Evolutionary conservation across 1,140 invertebrate genomes (phyloP).

Genomic region (Drosophila tropicalis): DNA sequence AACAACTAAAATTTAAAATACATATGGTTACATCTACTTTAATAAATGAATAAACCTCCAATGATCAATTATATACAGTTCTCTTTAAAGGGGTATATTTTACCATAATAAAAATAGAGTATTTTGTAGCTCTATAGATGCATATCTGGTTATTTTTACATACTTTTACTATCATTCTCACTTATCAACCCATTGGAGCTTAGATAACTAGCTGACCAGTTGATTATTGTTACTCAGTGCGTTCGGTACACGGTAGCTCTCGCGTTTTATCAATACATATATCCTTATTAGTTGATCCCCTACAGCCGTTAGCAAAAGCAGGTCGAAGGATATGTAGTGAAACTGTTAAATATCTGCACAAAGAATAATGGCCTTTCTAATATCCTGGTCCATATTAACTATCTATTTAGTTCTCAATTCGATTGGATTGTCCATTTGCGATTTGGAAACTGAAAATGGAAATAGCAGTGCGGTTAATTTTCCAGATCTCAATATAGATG

Average conservation of each 20-base stretch:
- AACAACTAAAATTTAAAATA: too few relatives aligned
- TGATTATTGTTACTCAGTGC: conserved; percentile 11
- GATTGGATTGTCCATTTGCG: conserved; percentile 9
- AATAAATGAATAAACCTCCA: too few relatives aligned
- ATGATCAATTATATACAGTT: too few relatives aligned
- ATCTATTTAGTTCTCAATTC: conserved; percentile 26
- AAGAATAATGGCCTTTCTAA: conserved; percentile 2
- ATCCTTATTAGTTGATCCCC: neutral
- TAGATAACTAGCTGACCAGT: conserved; percentile 12
- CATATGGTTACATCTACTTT: too few relatives aligned
- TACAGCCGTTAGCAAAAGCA: neutral
- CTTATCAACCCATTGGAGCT: conserved; percentile 1
- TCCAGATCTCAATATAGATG: neutral
- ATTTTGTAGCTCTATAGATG: neutral
- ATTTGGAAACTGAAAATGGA: conserved; percentile 2
- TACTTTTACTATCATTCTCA: conserved; percentile 1
- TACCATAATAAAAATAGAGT: neutral
- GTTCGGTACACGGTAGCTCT: conserved; percentile 4
- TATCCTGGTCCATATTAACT: conserved; percentile 15
- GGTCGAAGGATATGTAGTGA: neutral
- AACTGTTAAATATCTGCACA: neutral
- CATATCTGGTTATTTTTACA: neutral
- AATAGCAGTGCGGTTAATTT: neutral
- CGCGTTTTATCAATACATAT: neutral
- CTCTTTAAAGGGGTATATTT: too few relatives aligned